A percentile compares a stretch with the other conserved stretches of the same genome.
These are phyloP conservation scores for Eriosoma lanigerum DNA, from an alignment of 1,140 invertebrate genomes.

Conservation along the genomic window DNA sequence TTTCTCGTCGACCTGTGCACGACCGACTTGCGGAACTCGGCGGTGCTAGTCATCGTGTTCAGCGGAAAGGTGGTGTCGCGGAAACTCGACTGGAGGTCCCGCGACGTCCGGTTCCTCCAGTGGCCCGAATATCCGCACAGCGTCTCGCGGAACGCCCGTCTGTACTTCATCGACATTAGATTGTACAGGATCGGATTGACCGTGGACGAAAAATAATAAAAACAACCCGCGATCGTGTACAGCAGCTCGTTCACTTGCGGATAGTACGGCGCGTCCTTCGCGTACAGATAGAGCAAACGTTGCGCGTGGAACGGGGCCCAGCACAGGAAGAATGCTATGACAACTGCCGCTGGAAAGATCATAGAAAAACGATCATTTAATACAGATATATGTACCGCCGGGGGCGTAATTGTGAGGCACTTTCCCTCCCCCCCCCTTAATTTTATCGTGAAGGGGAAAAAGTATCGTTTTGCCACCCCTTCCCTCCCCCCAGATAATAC, in stretches of 20 bases:
- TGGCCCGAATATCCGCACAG: slow-evolving; percentile 59
- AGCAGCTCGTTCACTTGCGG: slow-evolving; percentile 74
- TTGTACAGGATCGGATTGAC: slow-evolving; percentile 91
- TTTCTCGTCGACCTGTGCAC: slow-evolving; percentile 21
- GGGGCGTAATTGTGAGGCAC: no score
- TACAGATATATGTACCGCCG: no score
- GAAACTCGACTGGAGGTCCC: slow-evolving; percentile 55
- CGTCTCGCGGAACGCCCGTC: slow-evolving; percentile 75
- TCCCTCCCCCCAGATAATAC: no score
- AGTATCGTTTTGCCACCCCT: no score
- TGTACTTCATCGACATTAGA: slow-evolving; percentile 84
- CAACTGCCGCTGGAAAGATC: slow-evolving; percentile 87
- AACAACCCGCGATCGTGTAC: slow-evolving; percentile 75
- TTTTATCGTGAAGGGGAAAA: no score
- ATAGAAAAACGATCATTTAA: no score
- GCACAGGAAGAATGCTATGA: slow-evolving; percentile 94
- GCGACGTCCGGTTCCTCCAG: slow-evolving; percentile 30
- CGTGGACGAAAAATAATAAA: slow-evolving; percentile 86
- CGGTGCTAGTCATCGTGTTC: slow-evolving; percentile 23
- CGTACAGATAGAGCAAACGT: slow-evolving; percentile 75
- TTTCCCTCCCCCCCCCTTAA: no score
- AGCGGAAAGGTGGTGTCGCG: slow-evolving; percentile 48
- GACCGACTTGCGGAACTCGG: slow-evolving; percentile 9
- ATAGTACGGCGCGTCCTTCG: slow-evolving; percentile 64
- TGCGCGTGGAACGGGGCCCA: slow-evolving; percentile 97